Evolutionary conservation across 2,797 vertebrate genomes (phyloP).

Genomic region (Avahi laniger): DNA sequence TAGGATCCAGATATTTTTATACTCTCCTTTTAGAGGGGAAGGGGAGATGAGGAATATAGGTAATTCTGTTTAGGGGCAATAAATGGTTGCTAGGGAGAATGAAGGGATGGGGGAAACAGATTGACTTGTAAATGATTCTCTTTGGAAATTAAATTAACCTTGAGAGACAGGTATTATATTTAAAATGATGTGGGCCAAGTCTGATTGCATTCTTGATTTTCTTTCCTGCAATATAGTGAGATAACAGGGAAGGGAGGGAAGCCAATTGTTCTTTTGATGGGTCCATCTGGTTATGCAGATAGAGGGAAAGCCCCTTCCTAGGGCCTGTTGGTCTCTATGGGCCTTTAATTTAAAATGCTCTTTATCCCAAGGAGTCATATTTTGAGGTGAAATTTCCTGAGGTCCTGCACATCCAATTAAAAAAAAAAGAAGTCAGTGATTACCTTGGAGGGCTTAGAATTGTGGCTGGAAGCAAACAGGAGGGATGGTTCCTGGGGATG

Average conservation of each 20-base stretch:
- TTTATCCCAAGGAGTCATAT: neutral
- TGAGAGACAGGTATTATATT: too few species aligned
- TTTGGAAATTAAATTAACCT: too few species aligned
- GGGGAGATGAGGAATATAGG: neutral
- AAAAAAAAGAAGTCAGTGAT: neutral
- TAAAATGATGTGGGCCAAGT: too few species aligned
- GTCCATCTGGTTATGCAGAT: neutral
- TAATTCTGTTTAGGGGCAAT: neutral
- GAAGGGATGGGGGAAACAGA: too few species aligned
- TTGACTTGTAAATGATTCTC: too few species aligned
- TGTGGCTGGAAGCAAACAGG: neutral
- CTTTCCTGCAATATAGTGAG: too few species aligned
- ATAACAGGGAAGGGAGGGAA: neutral
- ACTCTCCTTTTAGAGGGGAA: neutral
- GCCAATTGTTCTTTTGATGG: neutral
- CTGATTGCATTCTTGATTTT: too few species aligned
- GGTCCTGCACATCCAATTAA: neutral
- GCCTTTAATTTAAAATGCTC: neutral
- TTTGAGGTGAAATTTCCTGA: neutral
- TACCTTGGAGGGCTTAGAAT: neutral
- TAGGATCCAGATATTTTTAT: neutral
- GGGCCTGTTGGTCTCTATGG: neutral
- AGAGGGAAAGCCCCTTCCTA: neutral
- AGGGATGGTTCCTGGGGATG: neutral
- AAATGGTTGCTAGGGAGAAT: neutral